Base-by-base conservation (phyloP, 2,888 invertebrate species). In the Seira sanloemensis region DNA sequence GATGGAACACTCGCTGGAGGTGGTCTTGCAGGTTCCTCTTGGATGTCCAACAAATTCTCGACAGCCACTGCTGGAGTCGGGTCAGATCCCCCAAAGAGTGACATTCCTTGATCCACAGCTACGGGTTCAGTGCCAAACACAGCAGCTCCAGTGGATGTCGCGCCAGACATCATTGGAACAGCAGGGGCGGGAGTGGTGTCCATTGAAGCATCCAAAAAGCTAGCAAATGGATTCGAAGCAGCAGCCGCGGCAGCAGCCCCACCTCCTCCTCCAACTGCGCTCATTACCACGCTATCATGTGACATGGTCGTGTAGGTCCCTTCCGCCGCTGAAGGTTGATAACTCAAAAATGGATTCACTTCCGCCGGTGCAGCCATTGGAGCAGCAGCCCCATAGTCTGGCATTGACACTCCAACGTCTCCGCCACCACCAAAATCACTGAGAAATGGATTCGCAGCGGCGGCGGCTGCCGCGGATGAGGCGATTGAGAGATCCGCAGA, bases 401-500 rank as follows among this genome's bases (percentile, higher is more conserved):
- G 65, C 23, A 54, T 21, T 19, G 80, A 21, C 19, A 77, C 50
- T 1, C 46, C 4, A 1, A 27, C 69, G 7, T 27, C 72, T 4
- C 26, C 5, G n/a, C 67, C 74, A 1, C 71, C 81, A 4, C 78
- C 82, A 73, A 84, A 86, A 66, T 78, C 79, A 67, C 81, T 72
- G 0, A 89, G 77, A 25, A 89, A 89, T 18, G 89, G 89, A 78
- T 89, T 89, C 16, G 85, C 88, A 0, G 73, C 73, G 2, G 84
- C 67, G 2, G 84, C 67, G 12, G 74, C 37, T 26, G 81, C 58
- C 16, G 72, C 21, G 12, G 69, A 24, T 37, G 66, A 26, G 0
- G 77, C 69, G 1, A 66, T 69, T 21, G 77, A 27, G 66, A 46
- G 88, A 2, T 89, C 87, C 16, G 90, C 89, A 1, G 91, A 86